Evolutionary conservation across 2,888 invertebrate genomes (phyloP), one percentile per base, ranked within the genome.

Genomic region (Tortrix viridana): DNA sequence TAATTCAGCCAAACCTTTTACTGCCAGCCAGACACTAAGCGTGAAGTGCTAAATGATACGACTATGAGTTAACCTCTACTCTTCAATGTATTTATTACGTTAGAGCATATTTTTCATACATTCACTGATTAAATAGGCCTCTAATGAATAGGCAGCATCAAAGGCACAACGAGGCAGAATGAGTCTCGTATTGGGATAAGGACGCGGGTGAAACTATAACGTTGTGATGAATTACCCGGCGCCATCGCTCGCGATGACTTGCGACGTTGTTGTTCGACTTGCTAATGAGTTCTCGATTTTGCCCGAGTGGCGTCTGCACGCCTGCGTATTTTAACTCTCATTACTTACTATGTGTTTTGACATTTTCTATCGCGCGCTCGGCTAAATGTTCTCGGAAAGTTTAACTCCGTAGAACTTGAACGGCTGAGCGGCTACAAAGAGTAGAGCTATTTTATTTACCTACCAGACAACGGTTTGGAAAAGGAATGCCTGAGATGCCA

Each of bases 231-330:
- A 67, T 67, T 64, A 60, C 63, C 60, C 49, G 52, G 38, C 59
- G 44, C 50, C 56, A 23, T 52, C 56, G 56, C 49, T 50, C 54
- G 76, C 79, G 77, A 85, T 86, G 85, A 86, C 86, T 86, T 83
- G 85, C 84, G 78, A 78, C 80, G 77, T 76, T 81, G 81, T 84
- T 85, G 85, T 86, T 86, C 81, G 82, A 85, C 85, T 86, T 86
- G 82, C 85, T 86, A 86, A 86, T 85, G 86, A 86, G 85, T 85
- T 86, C 82, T 82, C 81, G 81, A 85, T 85, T 81, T 81, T 81
- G 77, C 79, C 74, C 72, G 71, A 76, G 74, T 71, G 74, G 72
- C 72, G 73, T 80, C 80, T 78, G 75, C 74, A 79, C 82, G 75
- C 72, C 72, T 74, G 77, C 71, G 76, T 76, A 79, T 79, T 82